A percentile compares a stretch with the other conserved stretches of the same genome.
These are phyloP conservation scores for Bos indicus DNA, from an alignment of 2,113 vertebrate genomes.

Conservation along the genomic window DNA sequence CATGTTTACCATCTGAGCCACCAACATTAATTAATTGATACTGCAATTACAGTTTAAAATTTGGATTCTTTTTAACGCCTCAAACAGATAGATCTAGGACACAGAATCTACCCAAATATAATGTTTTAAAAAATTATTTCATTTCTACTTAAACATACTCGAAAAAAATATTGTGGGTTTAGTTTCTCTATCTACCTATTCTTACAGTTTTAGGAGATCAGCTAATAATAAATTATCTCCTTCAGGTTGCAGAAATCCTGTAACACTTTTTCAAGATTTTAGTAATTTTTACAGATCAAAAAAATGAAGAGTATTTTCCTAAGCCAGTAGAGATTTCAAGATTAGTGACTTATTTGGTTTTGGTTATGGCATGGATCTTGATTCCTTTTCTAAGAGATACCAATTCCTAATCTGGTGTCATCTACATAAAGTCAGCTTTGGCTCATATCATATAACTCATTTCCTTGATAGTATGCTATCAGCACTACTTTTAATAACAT, in stretches of 20 bases:
- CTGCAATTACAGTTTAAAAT: neutral
- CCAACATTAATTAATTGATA: neutral
- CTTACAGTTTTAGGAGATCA: neutral
- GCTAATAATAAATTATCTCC: neutral
- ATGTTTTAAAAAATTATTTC: neutral
- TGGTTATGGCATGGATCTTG: neutral
- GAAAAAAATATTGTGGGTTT: neutral
- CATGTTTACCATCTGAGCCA: neutral
- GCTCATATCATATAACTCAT: neutral
- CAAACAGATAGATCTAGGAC: neutral
- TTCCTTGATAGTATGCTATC: neutral
- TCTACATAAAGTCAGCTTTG: neutral
- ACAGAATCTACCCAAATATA: neutral
- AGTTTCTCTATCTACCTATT: neutral
- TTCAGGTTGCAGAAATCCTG: neutral
- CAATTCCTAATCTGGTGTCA: neutral
- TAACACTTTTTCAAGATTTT: neutral
- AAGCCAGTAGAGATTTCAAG: neutral
- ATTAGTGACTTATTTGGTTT: neutral
- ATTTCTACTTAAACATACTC: neutral
- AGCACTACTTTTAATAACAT: neutral
- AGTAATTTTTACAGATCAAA: neutral
- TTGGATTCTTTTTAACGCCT: neutral
- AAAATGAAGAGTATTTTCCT: neutral
- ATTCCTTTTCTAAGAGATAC: neutral